Evolutionary conservation across 2,113 vertebrate genomes (phyloP), one percentile per base, ranked within the genome.

Genomic region (Clarias batrachus): DNA sequence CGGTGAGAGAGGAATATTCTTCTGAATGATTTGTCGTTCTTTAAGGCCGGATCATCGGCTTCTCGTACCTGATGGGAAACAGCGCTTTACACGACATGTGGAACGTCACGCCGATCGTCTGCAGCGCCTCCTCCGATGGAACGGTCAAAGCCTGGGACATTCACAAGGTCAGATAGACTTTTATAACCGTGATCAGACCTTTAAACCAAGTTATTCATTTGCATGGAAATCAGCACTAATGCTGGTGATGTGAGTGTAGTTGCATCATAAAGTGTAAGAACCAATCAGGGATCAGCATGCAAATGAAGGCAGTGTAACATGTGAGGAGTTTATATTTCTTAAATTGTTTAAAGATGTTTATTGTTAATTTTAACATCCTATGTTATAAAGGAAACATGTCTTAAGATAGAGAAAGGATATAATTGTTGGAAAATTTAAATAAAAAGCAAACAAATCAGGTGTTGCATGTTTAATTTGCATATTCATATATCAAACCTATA

Each of bases 71-170:
- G 79, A 89, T 91, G 0, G 11, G 89, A 80, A 93, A 11, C 9
- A 90, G 93, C 11, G 33, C 16, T 7, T 13, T 33, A 21, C 93
- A 93, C 59, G 92, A 94, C 37, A 81, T 92, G 54, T 92, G 91
- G 81, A 91, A 13, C 81, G 80, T 81, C 41, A 88, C 54, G 0
- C 87, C 94, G 4, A 68, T 92, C 21, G 90, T 95, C 17, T 96
- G 95, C 88, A 94, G 96, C 4, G 93, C 94, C 30, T 94, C 96
- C 0, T 63, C 93, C 16, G 95, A 96, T 54, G 93, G 94, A 11
- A 95, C 94, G 3, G 85, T 95, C 68, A 93, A 92, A 89, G 94
- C 96, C 3, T 96, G 95, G 95, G 92, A 93, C 63, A 79, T 96
- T 89, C 92, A 91, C 52, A 94, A 94, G 87, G 96, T 96, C 37